These are phyloP conservation scores for Gastrophysa polygoni DNA, from an alignment of 2,888 invertebrate genomes.

Conservation along the genomic window DNA sequence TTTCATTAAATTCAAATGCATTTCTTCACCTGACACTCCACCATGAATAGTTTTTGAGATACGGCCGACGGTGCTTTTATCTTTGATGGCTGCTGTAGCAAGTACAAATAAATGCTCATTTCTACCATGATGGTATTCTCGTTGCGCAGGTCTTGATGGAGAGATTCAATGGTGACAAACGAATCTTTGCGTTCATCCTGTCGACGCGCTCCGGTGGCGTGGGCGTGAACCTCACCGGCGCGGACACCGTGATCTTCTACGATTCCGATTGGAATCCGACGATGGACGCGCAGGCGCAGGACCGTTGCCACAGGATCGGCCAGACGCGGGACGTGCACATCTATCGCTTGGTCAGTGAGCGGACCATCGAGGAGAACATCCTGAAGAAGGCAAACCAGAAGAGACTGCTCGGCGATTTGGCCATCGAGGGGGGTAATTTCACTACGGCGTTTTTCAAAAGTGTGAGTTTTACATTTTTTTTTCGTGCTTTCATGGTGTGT, in stretches of 20 bases:
- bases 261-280: slow-evolving; percentile 99
- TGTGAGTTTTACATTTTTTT: slow-evolving; percentile 59
- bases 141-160: slow-evolving; percentile 82
- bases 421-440: slow-evolving; percentile 98
- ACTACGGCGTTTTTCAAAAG: slow-evolving; percentile 95
- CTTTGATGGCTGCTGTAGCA: no score
- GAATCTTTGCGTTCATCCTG: slow-evolving; percentile 96
- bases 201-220: slow-evolving; percentile 98
- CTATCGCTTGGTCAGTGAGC: slow-evolving; percentile 94
- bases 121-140: slow-evolving; percentile 11
- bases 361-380: slow-evolving; percentile 99
- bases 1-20: no score
- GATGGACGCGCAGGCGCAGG: slow-evolving; percentile 98
- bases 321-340: slow-evolving; percentile 99
- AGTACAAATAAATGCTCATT: slow-evolving; percentile 8
- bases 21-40: no score
- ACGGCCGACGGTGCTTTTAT: no score
- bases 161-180: slow-evolving; percentile 91
- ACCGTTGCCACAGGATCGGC: slow-evolving; percentile 97
- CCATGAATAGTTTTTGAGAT: no score
- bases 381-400: slow-evolving; percentile 99
- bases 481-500: not conserved
- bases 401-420: slow-evolving; percentile 91
- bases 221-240: slow-evolving; percentile 97
- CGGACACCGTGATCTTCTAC: slow-evolving; percentile 99